Evolutionary conservation across 2,888 invertebrate species (phyloP), one percentile per base, ranked within the genome.

Genomic region (Apodemia mormo): DNA sequence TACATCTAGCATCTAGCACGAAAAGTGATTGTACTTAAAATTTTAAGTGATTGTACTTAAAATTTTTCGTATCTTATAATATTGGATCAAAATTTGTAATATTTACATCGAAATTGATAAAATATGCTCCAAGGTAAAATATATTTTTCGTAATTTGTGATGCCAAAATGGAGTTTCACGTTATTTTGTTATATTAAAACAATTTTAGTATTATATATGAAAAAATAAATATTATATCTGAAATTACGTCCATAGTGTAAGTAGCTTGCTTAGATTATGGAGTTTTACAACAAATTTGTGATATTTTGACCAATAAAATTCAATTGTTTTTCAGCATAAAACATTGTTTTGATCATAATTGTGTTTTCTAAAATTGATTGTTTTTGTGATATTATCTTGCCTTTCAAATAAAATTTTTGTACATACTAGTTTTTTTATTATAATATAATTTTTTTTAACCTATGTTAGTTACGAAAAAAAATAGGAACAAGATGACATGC

Each of bases 201-300:
- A 58, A 67, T 58, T 29, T 67, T 58, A 29, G 43, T 56, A 40
- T 56, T 43, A 58, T 14, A 14, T 49, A 66, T 40, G 71, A 70
- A 45, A 61, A 49, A 43, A 71, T 70, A 22, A 30, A 61, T 58
- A 69, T 49, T 45, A 14, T 49, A 49, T 66, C 61, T 61, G 37
- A 67, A 49, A 58, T 71, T 69, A 75, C 76, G 77, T 77, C 77
- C 77, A 76, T 71, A 73, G 71, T 70, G 66, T 71, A 74, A 67
- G 67, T 74, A 69, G 64, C 69, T 73, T 71, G 71, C 73, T 75
- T 75, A 69, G 58, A 71, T 72, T 65, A 65, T 74, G 71, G 66
- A 68, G 71, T 72, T 68, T 67, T 76, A 76, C 72, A 76, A 76
- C 71, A 74, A 70, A 69, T 70, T 76, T 76, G 77, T 77, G 77